Evolutionary conservation across 2,888 invertebrate species (phyloP).

Genomic region (Machimus rusticus): DNA sequence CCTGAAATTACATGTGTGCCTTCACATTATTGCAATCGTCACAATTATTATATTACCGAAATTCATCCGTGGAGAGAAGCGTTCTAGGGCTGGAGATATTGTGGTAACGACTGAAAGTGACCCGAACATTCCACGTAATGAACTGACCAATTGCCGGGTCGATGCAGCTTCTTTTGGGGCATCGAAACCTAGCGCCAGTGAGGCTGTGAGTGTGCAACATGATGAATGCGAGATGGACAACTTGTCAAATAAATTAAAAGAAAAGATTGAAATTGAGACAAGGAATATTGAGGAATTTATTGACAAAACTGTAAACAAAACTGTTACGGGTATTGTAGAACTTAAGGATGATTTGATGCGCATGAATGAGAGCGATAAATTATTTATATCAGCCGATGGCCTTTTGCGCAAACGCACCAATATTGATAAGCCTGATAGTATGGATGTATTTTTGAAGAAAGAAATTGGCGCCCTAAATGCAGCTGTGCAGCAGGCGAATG

Average conservation of each 20-base stretch:
- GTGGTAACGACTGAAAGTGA: background rate
- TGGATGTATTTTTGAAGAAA: constrained; percentile 59
- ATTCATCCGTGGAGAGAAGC: constrained; percentile 54
- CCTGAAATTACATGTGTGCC: constrained; percentile 64
- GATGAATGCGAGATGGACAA: constrained; percentile 63
- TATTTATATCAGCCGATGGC: constrained; percentile 49
- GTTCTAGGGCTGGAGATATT: background rate
- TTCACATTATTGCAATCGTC: constrained; percentile 61
- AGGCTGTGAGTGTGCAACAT: constrained; percentile 59
- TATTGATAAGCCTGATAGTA: constrained; percentile 49
- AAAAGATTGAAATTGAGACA: constrained; percentile 62
- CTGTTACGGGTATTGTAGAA: constrained; percentile 60
- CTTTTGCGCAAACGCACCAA: constrained; percentile 57
- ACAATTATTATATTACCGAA: constrained; percentile 60
- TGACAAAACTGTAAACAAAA: constrained; percentile 63
- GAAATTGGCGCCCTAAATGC: constrained; percentile 63
- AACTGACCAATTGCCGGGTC: background rate
- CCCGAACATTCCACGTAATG: constrained; percentile 5
- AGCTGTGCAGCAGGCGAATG: constrained; percentile 62
- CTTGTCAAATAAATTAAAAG: constrained; percentile 60
- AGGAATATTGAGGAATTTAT: constrained; percentile 64
- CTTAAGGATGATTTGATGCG: constrained; percentile 63
- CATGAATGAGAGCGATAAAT: constrained; percentile 52
- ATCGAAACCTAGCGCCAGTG: constrained; percentile 53
- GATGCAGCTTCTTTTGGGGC: constrained; percentile 16